These are phyloP conservation scores for Nematolebias whitei DNA, from an alignment of 2,113 vertebrate species.

Conservation along the genomic window DNA sequence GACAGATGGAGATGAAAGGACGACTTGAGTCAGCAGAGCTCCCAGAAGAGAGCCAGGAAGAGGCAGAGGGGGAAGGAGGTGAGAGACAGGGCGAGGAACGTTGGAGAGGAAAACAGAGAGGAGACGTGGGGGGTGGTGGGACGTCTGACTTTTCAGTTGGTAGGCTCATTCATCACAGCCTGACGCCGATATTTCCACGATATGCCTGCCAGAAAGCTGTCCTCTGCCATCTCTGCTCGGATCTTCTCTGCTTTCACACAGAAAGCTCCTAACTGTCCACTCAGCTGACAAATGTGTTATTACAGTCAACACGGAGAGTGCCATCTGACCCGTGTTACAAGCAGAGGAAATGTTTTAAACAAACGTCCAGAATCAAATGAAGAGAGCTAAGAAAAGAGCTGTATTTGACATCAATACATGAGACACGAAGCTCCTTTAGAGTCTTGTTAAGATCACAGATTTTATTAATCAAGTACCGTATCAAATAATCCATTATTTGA, in stretches of 20 bases:
- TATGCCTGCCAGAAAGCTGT: slow-evolving; percentile 36
- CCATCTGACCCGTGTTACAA: slow-evolving; percentile 16
- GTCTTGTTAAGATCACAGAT: background rate
- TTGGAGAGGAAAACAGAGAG: slow-evolving; percentile 32
- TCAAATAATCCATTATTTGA: too few species aligned
- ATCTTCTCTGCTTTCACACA: slow-evolving; percentile 24
- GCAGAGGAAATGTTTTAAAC: slow-evolving; percentile 31
- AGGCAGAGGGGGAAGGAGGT: slow-evolving; percentile 18
- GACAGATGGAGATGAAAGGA: slow-evolving; percentile 54
- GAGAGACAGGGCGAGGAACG: slow-evolving; percentile 38
- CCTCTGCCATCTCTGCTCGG: slow-evolving; percentile 49
- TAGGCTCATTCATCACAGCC: slow-evolving; percentile 63
- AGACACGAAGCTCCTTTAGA: background rate
- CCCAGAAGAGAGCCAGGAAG: slow-evolving; percentile 39
- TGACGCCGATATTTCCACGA: slow-evolving; percentile 63
- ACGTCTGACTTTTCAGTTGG: slow-evolving; percentile 51
- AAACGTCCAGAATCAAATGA: background rate
- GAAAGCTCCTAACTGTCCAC: slow-evolving; percentile 15
- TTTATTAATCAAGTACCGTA: too few species aligned
- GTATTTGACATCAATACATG: background rate
- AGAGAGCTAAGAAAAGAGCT: too few species aligned
- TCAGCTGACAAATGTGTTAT: background rate
- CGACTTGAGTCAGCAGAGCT: slow-evolving; percentile 35
- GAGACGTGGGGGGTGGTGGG: slow-evolving; percentile 19
- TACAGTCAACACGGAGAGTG: background rate